Conservation (phyloP, 1,140 invertebrate genomes). For the Nasonia giraulti region DNA sequence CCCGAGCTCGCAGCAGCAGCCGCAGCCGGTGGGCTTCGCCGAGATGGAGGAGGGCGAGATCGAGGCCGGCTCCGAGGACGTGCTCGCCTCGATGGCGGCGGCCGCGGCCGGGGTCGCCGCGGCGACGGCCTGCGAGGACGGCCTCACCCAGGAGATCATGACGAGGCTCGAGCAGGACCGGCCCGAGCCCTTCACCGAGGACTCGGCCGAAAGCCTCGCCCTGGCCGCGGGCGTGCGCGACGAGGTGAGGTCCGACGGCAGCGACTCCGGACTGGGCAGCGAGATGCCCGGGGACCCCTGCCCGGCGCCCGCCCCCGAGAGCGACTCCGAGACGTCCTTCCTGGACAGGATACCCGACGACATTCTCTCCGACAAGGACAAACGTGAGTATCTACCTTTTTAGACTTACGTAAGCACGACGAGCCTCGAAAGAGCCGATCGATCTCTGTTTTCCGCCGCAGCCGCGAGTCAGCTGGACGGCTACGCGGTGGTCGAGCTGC, state of each 20-base stretch:
- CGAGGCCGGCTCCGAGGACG: constrained; percentile 65
- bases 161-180: constrained; percentile 66
- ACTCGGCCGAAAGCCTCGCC: constrained; percentile 70
- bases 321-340: constrained; percentile 75
- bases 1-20: constrained; percentile 5
- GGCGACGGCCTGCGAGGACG: constrained; percentile 58
- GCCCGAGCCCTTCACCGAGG: constrained; percentile 70
- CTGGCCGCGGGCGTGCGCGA: constrained; percentile 66
- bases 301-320: constrained; percentile 70
- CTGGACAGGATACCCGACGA: constrained; percentile 74
- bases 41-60: constrained; percentile 63
- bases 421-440: not conserved
- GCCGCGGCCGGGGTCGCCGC: constrained; percentile 44
- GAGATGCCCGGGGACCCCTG: constrained; percentile 77
- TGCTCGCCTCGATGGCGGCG: constrained; percentile 57
- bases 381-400: constrained; percentile 58
- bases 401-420: no score
- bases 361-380: constrained; percentile 69
- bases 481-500: constrained; percentile 24
- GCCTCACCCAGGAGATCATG: constrained; percentile 57
- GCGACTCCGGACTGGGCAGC: constrained; percentile 85
- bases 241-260: constrained; percentile 83
- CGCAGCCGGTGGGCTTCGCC: not conserved
- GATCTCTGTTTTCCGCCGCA: not conserved
- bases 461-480: constrained; percentile 6